Evolutionary conservation across 2,797 vertebrate genomes (phyloP), one percentile per base, ranked within the genome.

Genomic region (Pteronotus mesoamericanus): DNA sequence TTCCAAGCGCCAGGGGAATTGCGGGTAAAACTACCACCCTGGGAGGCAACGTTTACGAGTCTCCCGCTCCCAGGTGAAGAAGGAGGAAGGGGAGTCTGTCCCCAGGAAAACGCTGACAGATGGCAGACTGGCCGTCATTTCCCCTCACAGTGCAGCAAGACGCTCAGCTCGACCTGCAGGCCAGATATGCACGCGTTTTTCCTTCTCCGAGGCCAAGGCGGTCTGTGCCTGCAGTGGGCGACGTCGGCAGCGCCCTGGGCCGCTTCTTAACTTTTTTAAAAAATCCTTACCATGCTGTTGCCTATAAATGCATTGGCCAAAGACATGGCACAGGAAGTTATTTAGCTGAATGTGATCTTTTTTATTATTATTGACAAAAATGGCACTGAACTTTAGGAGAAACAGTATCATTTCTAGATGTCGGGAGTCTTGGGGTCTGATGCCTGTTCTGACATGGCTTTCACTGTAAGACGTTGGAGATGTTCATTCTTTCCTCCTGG

Each of bases 181-280:
- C 91, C 71, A 94, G 94, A 92, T 93, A 96, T 71, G 84, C 97
- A 97, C 90, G 87, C 6, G 68, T 95, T 98, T 96, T 82, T 97
- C 91, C 79, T 88, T 96, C 95, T 94, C 53, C 85, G 71, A 96
- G 89, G 74, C 79, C 84, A 94, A 11, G 29, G 87, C 37, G 19
- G 94, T 96, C 98, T 97, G 90, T 96, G 98, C 93, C 93, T 96
- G 61, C 84, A 86, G 93, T 75, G 57, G n/a, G 94, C n/a, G n/a
- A n/a, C n/a, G n/a, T n/a, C n/a, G n/a, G n/a, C n/a, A n/a, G n/a
- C n/a, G n/a, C n/a, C n/a, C n/a, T n/a, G n/a, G n/a, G n/a, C n/a
- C n/a, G n/a, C n/a, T n/a, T n/a, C n/a, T n/a, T n/a, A n/a, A n/a
- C n/a, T n/a, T n/a, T n/a, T n/a, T n/a, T n/a, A 12, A 12, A 29